A percentile compares a stretch with the other conserved stretches of the same genome.
phyloP scores from a whole-genome alignment of 2,888 invertebrate genomes.

The Nymphalis c-album region DNA sequence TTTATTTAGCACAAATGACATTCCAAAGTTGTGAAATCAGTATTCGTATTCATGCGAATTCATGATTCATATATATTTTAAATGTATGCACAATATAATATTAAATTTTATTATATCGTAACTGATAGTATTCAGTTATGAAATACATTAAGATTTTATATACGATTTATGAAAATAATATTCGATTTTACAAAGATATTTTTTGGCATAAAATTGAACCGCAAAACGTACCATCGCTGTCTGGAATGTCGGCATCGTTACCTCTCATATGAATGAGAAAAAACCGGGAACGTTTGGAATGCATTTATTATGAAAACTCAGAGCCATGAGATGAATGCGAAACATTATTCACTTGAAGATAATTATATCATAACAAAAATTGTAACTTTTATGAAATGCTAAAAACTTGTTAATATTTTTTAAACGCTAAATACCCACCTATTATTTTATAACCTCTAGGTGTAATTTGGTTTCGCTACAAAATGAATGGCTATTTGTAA shows the following conservation, averaged over 20 bases:
- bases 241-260: constrained; percentile 26
- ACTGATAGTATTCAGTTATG: not conserved
- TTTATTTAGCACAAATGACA: too few relatives aligned
- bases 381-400: not conserved
- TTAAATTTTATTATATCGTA: too few relatives aligned
- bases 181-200: constrained; percentile 6
- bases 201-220: constrained; percentile 28
- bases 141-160: not conserved
- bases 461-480: too few relatives aligned
- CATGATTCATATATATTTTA: too few relatives aligned
- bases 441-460: too few relatives aligned
- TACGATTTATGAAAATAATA: constrained; percentile 15
- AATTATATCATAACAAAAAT: not conserved
- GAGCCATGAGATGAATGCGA: constrained; percentile 5
- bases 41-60: too few relatives aligned
- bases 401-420: not conserved
- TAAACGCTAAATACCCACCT: too few relatives aligned
- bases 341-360: constrained; percentile 1
- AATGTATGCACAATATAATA: too few relatives aligned
- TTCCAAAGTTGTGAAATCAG: too few relatives aligned
- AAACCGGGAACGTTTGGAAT: constrained; percentile 12
- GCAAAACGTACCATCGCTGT: constrained; percentile 24
- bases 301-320: constrained; percentile 24
- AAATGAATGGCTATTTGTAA: too few relatives aligned
- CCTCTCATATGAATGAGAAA: constrained; percentile 1